These are phyloP conservation scores for Mayetiola destructor DNA, from an alignment of 2,888 invertebrate genomes.

Conservation along the genomic window DNA sequence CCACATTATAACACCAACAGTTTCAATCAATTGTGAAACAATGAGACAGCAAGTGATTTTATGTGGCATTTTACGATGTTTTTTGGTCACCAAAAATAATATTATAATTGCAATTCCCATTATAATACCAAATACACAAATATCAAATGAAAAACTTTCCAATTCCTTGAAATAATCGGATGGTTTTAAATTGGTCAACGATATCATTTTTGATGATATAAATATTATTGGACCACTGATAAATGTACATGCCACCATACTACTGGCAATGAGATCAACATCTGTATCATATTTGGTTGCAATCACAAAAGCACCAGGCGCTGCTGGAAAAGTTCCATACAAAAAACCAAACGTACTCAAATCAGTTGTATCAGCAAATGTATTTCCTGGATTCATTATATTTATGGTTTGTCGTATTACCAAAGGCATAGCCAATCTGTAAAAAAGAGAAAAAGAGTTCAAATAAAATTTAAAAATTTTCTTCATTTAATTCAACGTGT, in stretches of 20 bases:
- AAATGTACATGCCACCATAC: conserved; percentile 90
- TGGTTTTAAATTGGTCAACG: conserved; percentile 53
- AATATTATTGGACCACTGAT: conserved; percentile 91
- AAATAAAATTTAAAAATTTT: background rate
- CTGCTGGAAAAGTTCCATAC: conserved; percentile 90
- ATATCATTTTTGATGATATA: conserved; percentile 84
- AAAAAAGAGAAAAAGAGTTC: background rate
- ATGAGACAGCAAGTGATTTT: conserved; percentile 63
- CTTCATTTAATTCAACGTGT: background rate
- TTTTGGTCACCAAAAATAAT: conserved; percentile 58
- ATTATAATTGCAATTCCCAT: conserved; percentile 66
- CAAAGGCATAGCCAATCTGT: conserved; percentile 64
- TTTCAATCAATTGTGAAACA: conserved; percentile 64
- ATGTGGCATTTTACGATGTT: conserved; percentile 66
- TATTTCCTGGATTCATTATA: conserved; percentile 51
- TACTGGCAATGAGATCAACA: conserved; percentile 69
- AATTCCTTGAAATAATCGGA: conserved; percentile 62
- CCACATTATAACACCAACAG: conserved; percentile 62
- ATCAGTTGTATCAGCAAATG: conserved; percentile 61
- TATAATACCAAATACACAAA: conserved; percentile 63
- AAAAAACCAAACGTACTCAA: conserved; percentile 86
- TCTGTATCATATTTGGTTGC: conserved; percentile 76
- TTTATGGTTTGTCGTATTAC: conserved; percentile 76
- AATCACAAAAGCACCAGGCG: conserved; percentile 92
- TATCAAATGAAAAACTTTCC: conserved; percentile 65